Evolutionary conservation across 2,113 vertebrate genomes (phyloP), one percentile per base, ranked within the genome.

Genomic region (Heptranchias perlo): DNA sequence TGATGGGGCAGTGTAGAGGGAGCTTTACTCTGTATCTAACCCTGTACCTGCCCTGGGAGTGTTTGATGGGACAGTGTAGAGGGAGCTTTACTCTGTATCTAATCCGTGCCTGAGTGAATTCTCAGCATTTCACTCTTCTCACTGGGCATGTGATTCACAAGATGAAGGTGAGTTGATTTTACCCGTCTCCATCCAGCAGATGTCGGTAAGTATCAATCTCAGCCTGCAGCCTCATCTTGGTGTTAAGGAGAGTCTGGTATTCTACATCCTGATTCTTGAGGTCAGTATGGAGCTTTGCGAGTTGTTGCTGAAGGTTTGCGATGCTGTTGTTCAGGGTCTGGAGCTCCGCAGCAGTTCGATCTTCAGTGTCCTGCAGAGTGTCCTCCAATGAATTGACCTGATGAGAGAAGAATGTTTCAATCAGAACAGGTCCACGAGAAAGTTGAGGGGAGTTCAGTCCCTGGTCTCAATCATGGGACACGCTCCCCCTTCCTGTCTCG

Each of bases 201-300:
- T 61, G 31, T 18, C 97, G 97, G 96, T 98, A 98, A 10, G 96
- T 96, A 0, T 96, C 21, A 64, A 98, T 98, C 94, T 98, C 98
- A 0, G 96, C 96, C 96, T 98, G 98, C 97, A 98, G 97, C 97
- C 97, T 98, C 97, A 97, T 97, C 97, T 98, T 98, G 28, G 97
- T 96, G 4, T 97, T 97, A 94, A 98, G 97, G 96, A 98, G 97
- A 28, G 97, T 84, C 25, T 97, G 97, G 96, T 98, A 98, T 82
- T 96, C 97, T 0, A 97, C 96, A 0, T 96, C 94, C 96, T 98
- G 98, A 1, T 96, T 96, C 96, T 98, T 97, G 95, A 98, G 96
- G 96, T 98, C 96, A 0, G 96, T 49, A 44, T 97, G 97, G 44
- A 97, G 95, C 31, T 97, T 96, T n/a, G 7, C 96, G 82, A 98